Evolutionary conservation across 2,888 invertebrate genomes (phyloP), one percentile per base, ranked within the genome.

Genomic region (Ypsolopha scabrella): DNA sequence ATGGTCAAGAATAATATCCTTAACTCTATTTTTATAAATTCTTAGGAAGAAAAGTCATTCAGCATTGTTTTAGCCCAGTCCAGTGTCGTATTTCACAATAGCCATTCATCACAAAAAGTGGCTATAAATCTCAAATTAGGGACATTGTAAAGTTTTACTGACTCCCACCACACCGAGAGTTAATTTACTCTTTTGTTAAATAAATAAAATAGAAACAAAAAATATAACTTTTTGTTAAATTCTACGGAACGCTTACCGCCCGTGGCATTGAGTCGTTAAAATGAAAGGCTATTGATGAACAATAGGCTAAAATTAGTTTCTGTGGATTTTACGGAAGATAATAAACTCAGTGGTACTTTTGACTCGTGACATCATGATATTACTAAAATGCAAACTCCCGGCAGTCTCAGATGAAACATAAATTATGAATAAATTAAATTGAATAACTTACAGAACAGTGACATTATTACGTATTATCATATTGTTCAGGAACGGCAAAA

Each of bases 111-210:
- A 72, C 58, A 56, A 63, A 61, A 61, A 60, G 59, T 59, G 60
- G 61, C 68, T 68, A 68, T 79, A 75, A 74, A 75, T 72, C 65
- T 67, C 66, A 74, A 76, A 76, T 78, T 78, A 79, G 74, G 69
- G 65, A 72, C 71, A 75, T 79, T 76, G 76, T 80, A 75, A 76
- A 76, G 61, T 78, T 80, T 78, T 78, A 80, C 68, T 64, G 72
- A 77, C 79, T 75, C 57, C 65, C 64, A 65, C 58, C 57, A 58
- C 60, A 63, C 56, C 63, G 60, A 24, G 59, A 67, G 70, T 65
- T 68, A 69, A 70, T 72, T 71, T 69, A 70, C 64, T 64, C 58
- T 64, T 60, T 49, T 49, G 49, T 54, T 54, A 57, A 58, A 60
- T 56, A 57, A 59, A 62, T 58, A 62, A 60, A 60, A 60, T 38